Conservation (phyloP, 2,113 vertebrate species). For the Sander vitreus region DNA sequence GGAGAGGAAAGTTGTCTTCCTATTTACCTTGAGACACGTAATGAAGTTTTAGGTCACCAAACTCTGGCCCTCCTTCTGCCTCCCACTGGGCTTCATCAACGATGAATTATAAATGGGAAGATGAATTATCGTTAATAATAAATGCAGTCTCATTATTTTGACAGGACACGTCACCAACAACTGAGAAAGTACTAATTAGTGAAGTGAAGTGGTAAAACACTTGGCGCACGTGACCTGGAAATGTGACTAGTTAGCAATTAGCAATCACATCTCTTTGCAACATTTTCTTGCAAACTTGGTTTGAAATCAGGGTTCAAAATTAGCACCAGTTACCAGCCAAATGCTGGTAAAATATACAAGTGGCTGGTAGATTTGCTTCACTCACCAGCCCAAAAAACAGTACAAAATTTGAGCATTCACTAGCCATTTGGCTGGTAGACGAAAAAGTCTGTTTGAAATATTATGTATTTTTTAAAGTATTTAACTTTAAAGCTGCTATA, state of each 20-base stretch:
- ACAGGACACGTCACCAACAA: constrained; percentile 58
- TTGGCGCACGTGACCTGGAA: background rate
- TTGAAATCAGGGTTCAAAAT: background rate
- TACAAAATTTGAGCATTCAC: too few relatives aligned
- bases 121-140: constrained; percentile 68
- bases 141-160: constrained; percentile 65
- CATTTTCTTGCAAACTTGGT: background rate
- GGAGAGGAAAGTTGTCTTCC: constrained; percentile 34
- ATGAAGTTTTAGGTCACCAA: constrained; percentile 59
- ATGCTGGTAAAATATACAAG: too few relatives aligned
- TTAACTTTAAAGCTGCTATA: background rate
- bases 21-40: constrained; percentile 44
- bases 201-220: constrained; percentile 22
- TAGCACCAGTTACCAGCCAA: too few relatives aligned
- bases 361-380: too few relatives aligned
- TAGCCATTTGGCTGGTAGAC: too few relatives aligned
- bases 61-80: constrained; percentile 43
- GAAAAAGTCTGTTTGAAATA: background rate
- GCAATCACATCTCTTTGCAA: background rate
- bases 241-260: background rate
- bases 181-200: constrained; percentile 44
- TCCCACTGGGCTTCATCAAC: constrained; percentile 32
- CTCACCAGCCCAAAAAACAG: too few relatives aligned
- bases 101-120: constrained; percentile 71
- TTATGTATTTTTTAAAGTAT: background rate